Evolutionary conservation across 2,113 vertebrate species (phyloP).

Genomic region (Himantopus leucocephalus): DNA sequence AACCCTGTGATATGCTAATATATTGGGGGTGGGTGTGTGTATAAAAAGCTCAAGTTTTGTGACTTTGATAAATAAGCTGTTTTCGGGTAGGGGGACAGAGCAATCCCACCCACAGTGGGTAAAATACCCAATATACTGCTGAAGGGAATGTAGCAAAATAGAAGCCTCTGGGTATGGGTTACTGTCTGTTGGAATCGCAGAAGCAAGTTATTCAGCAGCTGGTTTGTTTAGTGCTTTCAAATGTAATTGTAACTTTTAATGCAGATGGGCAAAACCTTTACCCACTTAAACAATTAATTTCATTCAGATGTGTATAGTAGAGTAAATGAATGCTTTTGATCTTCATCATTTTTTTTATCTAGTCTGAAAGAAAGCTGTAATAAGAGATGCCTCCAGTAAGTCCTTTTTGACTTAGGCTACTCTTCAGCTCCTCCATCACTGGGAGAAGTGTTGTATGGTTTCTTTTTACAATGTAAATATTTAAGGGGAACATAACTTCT

Average conservation of each 20-base stretch:
- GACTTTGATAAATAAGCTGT: background rate
- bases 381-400: background rate
- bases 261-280: background rate
- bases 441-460: background rate
- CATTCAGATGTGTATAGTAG: background rate
- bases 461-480: background rate
- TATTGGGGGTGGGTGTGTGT: too few species aligned
- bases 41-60: background rate
- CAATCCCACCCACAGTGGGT: background rate
- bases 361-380: background rate
- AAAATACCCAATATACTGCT: background rate
- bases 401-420: background rate
- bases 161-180: background rate
- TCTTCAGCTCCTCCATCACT: background rate
- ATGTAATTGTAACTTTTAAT: background rate
- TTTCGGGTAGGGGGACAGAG: background rate
- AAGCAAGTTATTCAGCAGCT: background rate
- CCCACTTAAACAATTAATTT: background rate
- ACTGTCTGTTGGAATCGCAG: background rate
- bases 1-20: fast-evolving
- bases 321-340: background rate
- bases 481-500: background rate
- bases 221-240: background rate
- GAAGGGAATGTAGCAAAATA: background rate
- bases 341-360: background rate